Evolutionary conservation across 2,113 vertebrate genomes (phyloP).

Genomic region (Platysternon megacephalum): DNA sequence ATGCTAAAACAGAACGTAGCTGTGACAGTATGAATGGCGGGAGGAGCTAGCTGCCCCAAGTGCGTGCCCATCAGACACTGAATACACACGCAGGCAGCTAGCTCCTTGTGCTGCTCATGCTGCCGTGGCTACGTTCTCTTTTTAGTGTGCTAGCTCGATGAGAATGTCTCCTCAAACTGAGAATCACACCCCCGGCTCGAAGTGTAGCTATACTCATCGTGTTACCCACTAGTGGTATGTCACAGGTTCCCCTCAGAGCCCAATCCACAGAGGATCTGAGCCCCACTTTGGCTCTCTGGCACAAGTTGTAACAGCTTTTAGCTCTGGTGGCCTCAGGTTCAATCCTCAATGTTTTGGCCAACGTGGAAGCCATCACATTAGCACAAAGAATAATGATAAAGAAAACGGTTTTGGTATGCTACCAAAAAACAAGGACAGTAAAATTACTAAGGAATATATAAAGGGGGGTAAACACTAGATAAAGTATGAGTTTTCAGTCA

Average conservation of each 20-base stretch:
- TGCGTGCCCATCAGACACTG: background rate
- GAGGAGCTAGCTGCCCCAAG: background rate
- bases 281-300: background rate
- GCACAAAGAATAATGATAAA: background rate
- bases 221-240: background rate
- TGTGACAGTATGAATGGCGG: background rate
- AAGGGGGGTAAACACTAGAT: background rate
- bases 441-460: background rate
- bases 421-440: background rate
- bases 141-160: background rate
- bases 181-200: background rate
- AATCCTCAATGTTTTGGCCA: background rate
- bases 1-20: no score
- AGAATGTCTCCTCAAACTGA: background rate
- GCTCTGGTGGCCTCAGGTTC: background rate
- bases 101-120: background rate
- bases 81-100: background rate
- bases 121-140: background rate
- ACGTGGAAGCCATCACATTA: background rate
- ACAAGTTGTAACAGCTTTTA: background rate
- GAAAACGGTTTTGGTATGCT: no score
- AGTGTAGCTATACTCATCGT: background rate
- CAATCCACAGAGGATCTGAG: background rate
- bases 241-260: background rate
- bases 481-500: background rate